Evolutionary conservation across 2,888 invertebrate species (phyloP), one percentile per base, ranked within the genome.

Genomic region (Agonopterix heracliana): DNA sequence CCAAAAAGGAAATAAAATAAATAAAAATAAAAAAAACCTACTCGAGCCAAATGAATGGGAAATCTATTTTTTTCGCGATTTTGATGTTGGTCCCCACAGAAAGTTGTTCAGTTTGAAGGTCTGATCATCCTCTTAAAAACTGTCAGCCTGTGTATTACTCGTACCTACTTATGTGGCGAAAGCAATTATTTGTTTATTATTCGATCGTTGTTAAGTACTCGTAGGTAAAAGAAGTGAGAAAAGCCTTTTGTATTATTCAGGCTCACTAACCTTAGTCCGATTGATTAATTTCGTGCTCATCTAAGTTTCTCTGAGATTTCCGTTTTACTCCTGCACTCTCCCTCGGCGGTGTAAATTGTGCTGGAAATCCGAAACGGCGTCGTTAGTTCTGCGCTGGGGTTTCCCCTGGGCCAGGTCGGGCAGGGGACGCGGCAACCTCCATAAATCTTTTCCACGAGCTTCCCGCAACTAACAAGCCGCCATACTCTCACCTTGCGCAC

Each of bases 381-480:
- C 84, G 85, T 87, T 86, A 85, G 82, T 81, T 86, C 73, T 73
- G 74, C 75, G 71, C 66, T 62, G 71, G 71, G 77, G 70, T 68
- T 68, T 81, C 86, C 86, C 79, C 63, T 67, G 85, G 82, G 84
- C 74, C 74, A 73, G 72, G 73, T 66, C 72, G 77, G 71, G 72
- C 61, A 66, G 74, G 71, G 79, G 79, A 78, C 77, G 75, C 61
- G 70, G 70, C 68, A 73, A 85, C 86, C 84, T 78, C 75, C 78
- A 86, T 86, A 86, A 87, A 87, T 87, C 88, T 86, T 80, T 79
- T 82, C 76, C 76, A 71, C 76, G 71, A 76, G 75, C 76, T 74
- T 68, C 74, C 78, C 80, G 66, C 81, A 76, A 81, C 81, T 86
- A 87, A 86, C 86, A 82, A 84, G 79, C 80, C 75, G 68, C 66